Conservation (phyloP, 2,113 vertebrate genomes). For the Pygoscelis adeliae region DNA sequence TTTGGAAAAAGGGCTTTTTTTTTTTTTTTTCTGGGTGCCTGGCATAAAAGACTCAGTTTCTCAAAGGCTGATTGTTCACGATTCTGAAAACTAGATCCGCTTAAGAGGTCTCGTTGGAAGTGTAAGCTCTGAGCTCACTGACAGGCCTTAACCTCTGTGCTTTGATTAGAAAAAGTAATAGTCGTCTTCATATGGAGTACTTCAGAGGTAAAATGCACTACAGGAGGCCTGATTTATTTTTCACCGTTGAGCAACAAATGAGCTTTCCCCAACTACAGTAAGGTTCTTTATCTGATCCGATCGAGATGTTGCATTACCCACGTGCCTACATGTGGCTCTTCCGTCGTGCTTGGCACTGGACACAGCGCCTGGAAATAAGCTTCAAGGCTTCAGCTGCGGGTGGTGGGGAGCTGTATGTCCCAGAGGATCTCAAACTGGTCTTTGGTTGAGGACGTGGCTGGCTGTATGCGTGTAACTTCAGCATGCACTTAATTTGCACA, state of each 20-base stretch:
- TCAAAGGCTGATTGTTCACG: neutral
- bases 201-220: neutral
- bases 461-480: fast-evolving
- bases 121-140: neutral
- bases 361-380: neutral
- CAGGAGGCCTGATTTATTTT: neutral
- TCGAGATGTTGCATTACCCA: fast-evolving
- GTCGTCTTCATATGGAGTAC: neutral
- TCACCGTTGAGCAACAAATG: neutral
- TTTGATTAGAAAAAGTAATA: neutral
- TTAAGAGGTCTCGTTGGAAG: neutral
- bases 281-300: neutral
- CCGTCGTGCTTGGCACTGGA: neutral
- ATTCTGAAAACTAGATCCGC: neutral
- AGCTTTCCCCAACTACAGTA: neutral
- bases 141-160: neutral
- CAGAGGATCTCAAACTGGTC: neutral
- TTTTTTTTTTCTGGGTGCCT: neutral
- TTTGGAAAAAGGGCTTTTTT: neutral
- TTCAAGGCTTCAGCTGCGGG: neutral
- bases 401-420: neutral
- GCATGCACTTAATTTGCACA: neutral
- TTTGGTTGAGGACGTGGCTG: neutral
- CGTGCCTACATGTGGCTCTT: fast-evolving
- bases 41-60: neutral